Evolutionary conservation across 2,797 vertebrate genomes (phyloP), one percentile per base, ranked within the genome.

Genomic region (Anabacerthia variegaticeps): DNA sequence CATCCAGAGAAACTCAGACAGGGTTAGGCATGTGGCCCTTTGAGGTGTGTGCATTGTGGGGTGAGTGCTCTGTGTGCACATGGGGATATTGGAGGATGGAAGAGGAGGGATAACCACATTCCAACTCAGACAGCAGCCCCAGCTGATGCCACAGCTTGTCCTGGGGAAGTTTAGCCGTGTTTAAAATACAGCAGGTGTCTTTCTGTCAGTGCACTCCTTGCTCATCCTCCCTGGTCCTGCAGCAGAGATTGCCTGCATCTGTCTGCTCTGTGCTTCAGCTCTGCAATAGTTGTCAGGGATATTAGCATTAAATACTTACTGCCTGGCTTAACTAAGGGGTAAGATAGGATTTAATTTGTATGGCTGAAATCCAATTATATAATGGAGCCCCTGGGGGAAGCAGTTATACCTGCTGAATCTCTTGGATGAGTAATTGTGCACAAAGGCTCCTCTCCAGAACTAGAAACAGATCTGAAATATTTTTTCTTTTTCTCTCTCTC

Each of bases 281-380:
- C 92, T 77, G 95, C 94, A 97, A 92, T 94, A 95, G 95, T 96
- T 97, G 96, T 96, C 96, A 96, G 92, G 94, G 95, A 96, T 96
- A 97, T 97, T 96, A 96, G 94, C 95, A 96, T 97, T 97, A 97
- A 97, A 97, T 97, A 97, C 97, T 96, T 97, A 96, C 95, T 97
- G 96, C 95, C 93, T 96, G 94, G 95, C 92, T 97, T 97, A 97
- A 97, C 96, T 96, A 97, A 97, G 96, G 95, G 96, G 96, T 96
- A 97, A 96, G 95, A 95, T 93, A 95, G 96, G 97, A 97, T 97
- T 97, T 97, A 97, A 97, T 97, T 97, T 97, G 96, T 97, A 96
- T 96, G 96, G 97, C 96, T 97, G 96, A 97, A 97, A 97, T 97
- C 97, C 96, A 97, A 97, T 97, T 97, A 97, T 96, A 96, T 93